Evolutionary conservation across 2,113 vertebrate species (phyloP).

Genomic region (Phoxinus phoxinus): DNA sequence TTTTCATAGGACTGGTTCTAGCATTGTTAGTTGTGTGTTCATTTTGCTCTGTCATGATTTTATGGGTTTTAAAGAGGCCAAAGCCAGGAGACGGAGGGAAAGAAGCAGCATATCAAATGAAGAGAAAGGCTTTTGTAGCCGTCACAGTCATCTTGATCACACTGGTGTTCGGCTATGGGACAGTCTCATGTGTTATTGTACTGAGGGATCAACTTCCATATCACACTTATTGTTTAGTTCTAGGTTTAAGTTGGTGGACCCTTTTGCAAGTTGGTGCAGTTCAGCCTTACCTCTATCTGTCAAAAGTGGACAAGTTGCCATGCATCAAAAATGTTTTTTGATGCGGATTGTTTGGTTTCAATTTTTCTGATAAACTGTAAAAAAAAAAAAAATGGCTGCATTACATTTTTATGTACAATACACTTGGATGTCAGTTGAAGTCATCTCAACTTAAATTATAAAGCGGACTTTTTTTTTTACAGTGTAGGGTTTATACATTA

Average conservation of each 20-base stretch:
- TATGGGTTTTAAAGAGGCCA: neutral
- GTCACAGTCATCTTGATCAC: conserved; percentile 28
- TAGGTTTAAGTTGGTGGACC: neutral
- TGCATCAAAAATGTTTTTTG: neutral
- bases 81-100: conserved; percentile 7
- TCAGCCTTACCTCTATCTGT: neutral
- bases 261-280: neutral
- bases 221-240: neutral
- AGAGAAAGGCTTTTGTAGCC: conserved; percentile 18
- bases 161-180: neutral
- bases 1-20: neutral
- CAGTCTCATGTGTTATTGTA: neutral
- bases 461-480: no score
- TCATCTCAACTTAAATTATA: no score
- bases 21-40: neutral
- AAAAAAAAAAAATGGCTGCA: no score
- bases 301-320: neutral
- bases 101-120: neutral
- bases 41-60: neutral
- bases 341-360: no score
- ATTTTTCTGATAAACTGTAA: no score
- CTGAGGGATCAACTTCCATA: neutral
- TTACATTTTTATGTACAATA: no score
- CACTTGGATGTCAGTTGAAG: no score
- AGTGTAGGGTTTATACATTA: no score